phyloP scores from a whole-genome alignment of 2,888 invertebrate species.

The Apamea sordens region DNA sequence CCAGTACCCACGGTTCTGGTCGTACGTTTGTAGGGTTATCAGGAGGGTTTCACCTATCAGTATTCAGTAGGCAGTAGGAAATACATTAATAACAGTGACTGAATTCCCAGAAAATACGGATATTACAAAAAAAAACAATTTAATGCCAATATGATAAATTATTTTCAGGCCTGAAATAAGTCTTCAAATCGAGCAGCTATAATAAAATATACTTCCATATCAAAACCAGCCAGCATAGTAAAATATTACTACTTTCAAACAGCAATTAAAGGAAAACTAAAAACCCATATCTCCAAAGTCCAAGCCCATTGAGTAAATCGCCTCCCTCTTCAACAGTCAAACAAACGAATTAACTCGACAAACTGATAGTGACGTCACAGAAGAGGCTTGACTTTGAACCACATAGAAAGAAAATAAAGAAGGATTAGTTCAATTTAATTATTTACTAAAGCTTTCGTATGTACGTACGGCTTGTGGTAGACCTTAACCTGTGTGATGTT shows the following conservation, averaged over 20 bases:
- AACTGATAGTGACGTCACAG: conserved; percentile 55
- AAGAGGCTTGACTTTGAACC: conserved; percentile 47
- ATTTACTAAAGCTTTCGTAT: background rate
- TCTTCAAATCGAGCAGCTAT: background rate
- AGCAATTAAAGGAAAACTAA: conserved; percentile 16
- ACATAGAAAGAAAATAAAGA: background rate
- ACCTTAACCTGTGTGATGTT: background rate
- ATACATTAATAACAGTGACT: background rate
- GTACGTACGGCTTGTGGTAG: background rate
- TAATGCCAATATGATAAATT: background rate
- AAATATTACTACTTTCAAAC: background rate
- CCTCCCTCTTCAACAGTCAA: conserved; percentile 44
- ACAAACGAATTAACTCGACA: conserved; percentile 62
- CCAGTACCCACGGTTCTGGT: background rate
- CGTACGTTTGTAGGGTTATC: background rate
- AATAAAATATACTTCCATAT: background rate
- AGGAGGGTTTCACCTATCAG: background rate
- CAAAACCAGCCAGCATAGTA: background rate
- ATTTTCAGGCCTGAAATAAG: background rate
- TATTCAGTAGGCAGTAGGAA: background rate
- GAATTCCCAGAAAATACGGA: background rate
- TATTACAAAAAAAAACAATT: background rate
- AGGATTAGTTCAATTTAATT: conserved; percentile 7
- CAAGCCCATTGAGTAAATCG: conserved; percentile 41
- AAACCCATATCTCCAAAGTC: conserved; percentile 32